Evolutionary conservation across 2,888 invertebrate genomes (phyloP).

Genomic region (Lasioglossum oenotherae): DNA sequence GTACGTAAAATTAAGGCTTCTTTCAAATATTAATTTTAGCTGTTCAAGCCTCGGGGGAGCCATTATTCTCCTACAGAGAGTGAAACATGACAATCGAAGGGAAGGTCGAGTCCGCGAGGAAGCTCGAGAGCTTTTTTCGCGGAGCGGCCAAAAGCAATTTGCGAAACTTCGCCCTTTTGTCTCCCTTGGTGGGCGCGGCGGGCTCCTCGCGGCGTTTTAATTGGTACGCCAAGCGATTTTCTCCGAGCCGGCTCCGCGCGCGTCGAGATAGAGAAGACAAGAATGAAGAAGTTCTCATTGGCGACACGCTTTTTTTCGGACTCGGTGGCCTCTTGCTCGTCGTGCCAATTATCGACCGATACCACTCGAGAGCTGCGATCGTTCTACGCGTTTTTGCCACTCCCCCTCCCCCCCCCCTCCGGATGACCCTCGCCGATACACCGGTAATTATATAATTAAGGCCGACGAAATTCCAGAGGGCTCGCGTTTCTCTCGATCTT

Average conservation of each 20-base stretch:
- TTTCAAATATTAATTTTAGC: constrained; percentile 9
- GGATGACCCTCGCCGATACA: constrained; percentile 28
- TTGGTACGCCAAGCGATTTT: constrained; percentile 61
- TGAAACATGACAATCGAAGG: neutral
- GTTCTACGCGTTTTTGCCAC: constrained; percentile 42
- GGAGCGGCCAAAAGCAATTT: constrained; percentile 70
- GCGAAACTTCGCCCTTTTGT: constrained; percentile 69
- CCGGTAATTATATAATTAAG: constrained; percentile 54
- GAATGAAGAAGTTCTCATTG: constrained; percentile 47
- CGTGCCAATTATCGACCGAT: constrained; percentile 62
- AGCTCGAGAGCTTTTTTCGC: constrained; percentile 4
- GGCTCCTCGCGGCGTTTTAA: constrained; percentile 61
- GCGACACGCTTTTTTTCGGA: constrained; percentile 48
- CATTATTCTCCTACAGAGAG: neutral
- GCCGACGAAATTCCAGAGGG: constrained; percentile 18
- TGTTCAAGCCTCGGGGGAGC: neutral
- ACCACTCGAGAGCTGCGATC: constrained; percentile 45
- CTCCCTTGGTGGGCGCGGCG: constrained; percentile 69
- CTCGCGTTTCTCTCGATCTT: too few relatives aligned
- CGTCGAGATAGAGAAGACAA: constrained; percentile 35
- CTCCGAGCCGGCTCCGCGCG: constrained; percentile 31
- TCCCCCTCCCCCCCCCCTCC: neutral
- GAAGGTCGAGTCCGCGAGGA: neutral
- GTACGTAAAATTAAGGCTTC: neutral
- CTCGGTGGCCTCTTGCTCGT: constrained; percentile 22